phyloP scores from a whole-genome alignment of 2,113 vertebrate species.

The Puntigrus tetrazona region DNA sequence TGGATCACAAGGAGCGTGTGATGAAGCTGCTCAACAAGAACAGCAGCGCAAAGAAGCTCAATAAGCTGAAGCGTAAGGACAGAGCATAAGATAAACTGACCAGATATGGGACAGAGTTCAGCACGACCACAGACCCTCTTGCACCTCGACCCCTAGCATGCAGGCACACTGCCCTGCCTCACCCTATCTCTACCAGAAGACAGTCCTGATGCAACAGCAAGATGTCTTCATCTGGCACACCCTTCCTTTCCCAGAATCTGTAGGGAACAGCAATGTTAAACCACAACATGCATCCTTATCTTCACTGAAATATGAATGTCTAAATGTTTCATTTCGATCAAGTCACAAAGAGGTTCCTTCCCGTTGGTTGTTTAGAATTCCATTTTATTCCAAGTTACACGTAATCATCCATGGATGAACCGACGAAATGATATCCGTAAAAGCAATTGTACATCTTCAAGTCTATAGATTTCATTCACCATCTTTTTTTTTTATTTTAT shows the following conservation, averaged over 20 bases:
- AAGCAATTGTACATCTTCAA: constrained; percentile 2
- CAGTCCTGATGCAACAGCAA: background rate
- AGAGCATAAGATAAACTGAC: constrained; percentile 73
- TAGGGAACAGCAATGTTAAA: background rate
- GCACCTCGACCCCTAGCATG: background rate
- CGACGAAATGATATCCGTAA: background rate
- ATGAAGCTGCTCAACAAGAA: constrained; percentile 98
- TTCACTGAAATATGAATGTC: background rate
- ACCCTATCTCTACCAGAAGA: background rate
- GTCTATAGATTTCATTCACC: background rate
- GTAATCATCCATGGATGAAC: background rate
- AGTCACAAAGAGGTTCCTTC: background rate
- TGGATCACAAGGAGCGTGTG: constrained; percentile 97
- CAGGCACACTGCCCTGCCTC: background rate
- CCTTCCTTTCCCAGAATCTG: background rate
- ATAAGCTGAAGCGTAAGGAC: constrained; percentile 96
- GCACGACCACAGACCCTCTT: background rate
- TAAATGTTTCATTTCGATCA: background rate
- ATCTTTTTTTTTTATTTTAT: constrained; percentile 11
- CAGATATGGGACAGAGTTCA: constrained; percentile 10
- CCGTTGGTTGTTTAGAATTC: background rate
- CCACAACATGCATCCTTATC: background rate
- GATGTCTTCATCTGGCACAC: background rate
- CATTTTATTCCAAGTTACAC: constrained; percentile 6
- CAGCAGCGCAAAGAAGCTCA: constrained; percentile 90